Evolutionary conservation across 2,888 invertebrate species (phyloP), one percentile per base, ranked within the genome.

Genomic region (Pseudeuparius sepicola): DNA sequence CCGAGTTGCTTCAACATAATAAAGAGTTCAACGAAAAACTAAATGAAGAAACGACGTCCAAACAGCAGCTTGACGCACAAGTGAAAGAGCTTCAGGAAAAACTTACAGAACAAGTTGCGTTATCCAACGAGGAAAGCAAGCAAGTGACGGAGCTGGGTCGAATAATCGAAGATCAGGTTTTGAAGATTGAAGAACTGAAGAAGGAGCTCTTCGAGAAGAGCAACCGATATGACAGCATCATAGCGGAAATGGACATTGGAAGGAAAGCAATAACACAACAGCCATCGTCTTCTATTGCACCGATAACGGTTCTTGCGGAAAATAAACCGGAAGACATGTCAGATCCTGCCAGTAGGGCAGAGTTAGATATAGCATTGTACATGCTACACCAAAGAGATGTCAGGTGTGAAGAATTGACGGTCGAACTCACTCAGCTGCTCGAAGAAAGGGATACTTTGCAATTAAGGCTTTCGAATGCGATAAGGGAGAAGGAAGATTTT

Each of bases 371-470:
- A 32, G 85, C 87, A 0, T 59, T 86, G 24, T 86, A 86, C 53
- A 83, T 85, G 78, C 63, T 89, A 32, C 88, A 90, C 57, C 85
- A 87, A 53, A 70, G 87, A 43, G 88, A 89, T 47, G 81, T 88
- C 38, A 71, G 85, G 1, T 85, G 85, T 56, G 88, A 89, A 53
- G 88, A 89, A 58, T 66, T 90, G 39, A 87, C 87, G 1, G 70
- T 83, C 51, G 89, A 90, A 56, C 64, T 90, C 32, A 83, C 83
- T 44, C 80, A 78, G 57, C 62, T 90, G 27, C 60, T 89, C 28
- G 87, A 88, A 57, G 89, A 89, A 57, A 70, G 89, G 34, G 89
- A 90, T 53, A 83, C 83, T 0, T 60, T 90, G 33, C 89, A 89
- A 51, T 60, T 89, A 39, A 75, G 84, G 44, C 61, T 90, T 4